phyloP scores from a whole-genome alignment of 2,113 vertebrate genomes.

The Myotis lucifugus region DNA sequence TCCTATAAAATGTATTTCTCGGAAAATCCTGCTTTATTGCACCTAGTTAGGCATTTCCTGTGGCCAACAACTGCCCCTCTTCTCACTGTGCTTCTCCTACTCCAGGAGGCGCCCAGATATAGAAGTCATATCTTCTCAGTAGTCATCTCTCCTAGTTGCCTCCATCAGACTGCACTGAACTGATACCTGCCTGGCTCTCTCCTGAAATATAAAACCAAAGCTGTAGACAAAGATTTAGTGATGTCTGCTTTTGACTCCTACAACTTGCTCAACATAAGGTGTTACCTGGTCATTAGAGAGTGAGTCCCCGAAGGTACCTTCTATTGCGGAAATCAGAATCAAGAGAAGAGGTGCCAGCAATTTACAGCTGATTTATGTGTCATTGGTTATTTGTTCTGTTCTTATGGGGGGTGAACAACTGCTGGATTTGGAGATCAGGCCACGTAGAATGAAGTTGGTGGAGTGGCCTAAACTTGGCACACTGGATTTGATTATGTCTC shows the following conservation, averaged over 20 bases:
- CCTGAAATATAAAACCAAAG: not conserved
- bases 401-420: not conserved
- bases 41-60: not conserved
- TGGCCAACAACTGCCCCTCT: not conserved
- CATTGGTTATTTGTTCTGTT: not conserved
- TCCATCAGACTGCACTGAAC: not conserved
- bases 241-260: not conserved
- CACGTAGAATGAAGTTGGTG: not conserved
- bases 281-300: not conserved
- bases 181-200: not conserved
- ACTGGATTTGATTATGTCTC: not conserved
- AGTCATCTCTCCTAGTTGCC: not conserved
- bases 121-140: not conserved
- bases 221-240: not conserved
- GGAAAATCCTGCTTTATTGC: not conserved
- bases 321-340: not conserved
- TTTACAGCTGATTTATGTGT: not conserved
- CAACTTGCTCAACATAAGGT: not conserved
- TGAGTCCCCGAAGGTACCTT: not conserved
- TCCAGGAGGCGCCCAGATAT: not conserved
- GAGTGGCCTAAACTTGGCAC: not conserved
- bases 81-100: not conserved
- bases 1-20: not conserved
- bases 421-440: not conserved
- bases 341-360: not conserved